A percentile compares a stretch with the other conserved stretches of the same genome.
phyloP scores from a whole-genome alignment of 2,113 vertebrate genomes.

The Psittacula cyanocephala region DNA sequence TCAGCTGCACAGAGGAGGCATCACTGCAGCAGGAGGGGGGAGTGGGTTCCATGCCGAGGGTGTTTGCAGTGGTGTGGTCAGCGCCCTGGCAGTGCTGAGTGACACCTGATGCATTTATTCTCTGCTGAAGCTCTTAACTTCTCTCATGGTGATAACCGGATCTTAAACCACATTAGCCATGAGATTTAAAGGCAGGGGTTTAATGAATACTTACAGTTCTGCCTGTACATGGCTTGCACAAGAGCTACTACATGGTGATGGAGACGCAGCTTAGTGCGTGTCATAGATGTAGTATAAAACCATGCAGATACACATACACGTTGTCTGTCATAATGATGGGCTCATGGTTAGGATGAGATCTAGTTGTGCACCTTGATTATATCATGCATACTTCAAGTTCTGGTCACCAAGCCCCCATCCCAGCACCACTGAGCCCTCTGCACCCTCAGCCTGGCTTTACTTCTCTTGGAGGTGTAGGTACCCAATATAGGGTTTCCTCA shows the following conservation, averaged over 20 bases:
- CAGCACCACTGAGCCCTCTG: not conserved
- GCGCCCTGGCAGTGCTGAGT: not conserved
- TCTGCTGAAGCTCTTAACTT: not conserved
- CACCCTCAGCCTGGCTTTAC: fast-evolving
- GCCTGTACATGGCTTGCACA: not conserved
- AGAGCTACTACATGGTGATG: fast-evolving
- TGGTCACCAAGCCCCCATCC: not conserved
- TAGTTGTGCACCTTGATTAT: fast-evolving
- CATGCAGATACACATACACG: no score
- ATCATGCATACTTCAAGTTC: not conserved
- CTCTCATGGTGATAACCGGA: not conserved
- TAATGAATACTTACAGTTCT: not conserved
- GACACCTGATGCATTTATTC: not conserved
- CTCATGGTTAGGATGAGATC: not conserved
- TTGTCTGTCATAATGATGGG: not conserved
- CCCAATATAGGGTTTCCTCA: not conserved
- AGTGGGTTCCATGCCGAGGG: fast-evolving
- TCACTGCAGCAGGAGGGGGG: fast-evolving
- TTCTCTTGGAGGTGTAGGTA: not conserved
- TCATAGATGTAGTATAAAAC: not conserved
- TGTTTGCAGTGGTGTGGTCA: not conserved
- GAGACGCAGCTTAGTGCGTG: not conserved
- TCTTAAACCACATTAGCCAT: not conserved
- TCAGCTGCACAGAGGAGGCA: not conserved
- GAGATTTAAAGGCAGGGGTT: not conserved